phyloP scores from a whole-genome alignment of 2,888 invertebrate genomes.

The Philonicus albiceps region DNA sequence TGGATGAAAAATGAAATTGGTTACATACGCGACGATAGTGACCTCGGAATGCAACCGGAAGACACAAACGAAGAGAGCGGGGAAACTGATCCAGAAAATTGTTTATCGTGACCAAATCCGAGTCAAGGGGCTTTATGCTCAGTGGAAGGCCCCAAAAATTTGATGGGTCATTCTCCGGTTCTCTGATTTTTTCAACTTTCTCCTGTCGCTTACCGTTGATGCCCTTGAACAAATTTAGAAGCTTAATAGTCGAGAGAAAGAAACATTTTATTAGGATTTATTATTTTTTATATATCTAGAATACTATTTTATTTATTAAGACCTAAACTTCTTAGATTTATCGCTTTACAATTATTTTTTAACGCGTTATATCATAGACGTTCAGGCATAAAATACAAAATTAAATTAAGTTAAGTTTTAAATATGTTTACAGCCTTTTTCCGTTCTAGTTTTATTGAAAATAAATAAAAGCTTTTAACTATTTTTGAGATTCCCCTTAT shows the following conservation, averaged over 20 bases:
- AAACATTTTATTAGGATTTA: neutral
- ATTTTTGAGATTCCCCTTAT: no score
- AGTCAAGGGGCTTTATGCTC: neutral
- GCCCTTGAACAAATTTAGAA: neutral
- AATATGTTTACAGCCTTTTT: no score
- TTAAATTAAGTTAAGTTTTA: no score
- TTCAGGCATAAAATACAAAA: no score
- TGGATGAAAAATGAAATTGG: neutral
- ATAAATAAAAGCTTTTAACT: no score
- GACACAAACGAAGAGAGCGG: neutral
- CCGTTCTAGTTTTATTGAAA: no score
- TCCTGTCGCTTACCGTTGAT: neutral
- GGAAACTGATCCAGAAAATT: neutral
- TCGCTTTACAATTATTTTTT: no score
- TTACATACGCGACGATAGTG: neutral
- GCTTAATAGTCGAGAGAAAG: neutral
- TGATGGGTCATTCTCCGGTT: neutral
- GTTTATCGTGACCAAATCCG: neutral
- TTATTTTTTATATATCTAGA: neutral
- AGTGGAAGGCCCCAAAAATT: neutral
- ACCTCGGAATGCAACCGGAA: neutral
- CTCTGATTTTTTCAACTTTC: neutral
- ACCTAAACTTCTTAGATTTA: no score
- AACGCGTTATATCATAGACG: no score
- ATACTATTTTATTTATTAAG: neutral